Evolutionary conservation across 2,113 vertebrate genomes (phyloP), one percentile per base, ranked within the genome.

Genomic region (Pagrus major): DNA sequence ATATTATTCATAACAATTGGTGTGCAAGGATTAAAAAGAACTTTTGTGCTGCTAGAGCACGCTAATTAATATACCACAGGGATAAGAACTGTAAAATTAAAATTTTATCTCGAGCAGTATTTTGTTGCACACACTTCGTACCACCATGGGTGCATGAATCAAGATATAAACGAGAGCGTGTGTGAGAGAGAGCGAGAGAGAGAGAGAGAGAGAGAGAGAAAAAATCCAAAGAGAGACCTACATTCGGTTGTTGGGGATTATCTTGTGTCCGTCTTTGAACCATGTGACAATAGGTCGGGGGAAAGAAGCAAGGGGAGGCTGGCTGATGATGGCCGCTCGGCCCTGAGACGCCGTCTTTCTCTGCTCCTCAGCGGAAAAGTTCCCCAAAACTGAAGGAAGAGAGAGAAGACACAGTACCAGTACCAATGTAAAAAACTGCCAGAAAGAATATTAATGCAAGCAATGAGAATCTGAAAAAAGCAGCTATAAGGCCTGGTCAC

Each of bases 201-300:
- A 69, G 29, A 33, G 29, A 41, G 64, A 76, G 31, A 35, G 37
- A 41, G 51, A 47, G 56, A 29, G n/a, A 39, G 3, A 65, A 5
- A 56, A 11, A 8, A 5, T 15, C 33, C 33, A 60, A n/a, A 39
- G 33, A 61, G 54, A 27, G 54, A 93, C 98, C 95, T 95, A 99
- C 98, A 97, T 95, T 95, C 96, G 94, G 93, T 79, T 93, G 94
- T 93, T 97, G 55, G 97, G 97, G 74, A 97, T 96, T 33, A 99
- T 97, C 95, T 99, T 99, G 90, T 97, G 96, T 55, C 98, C 98
- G 0, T 98, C 97, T 90, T 96, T 95, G 80, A 96, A 99, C 98
- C 98, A 99, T 0, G 97, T 99, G 90, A 97, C 97, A 29, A 98
- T 92, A 0, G 97, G 97, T 41, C 87, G 93, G 0, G 98, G 97